Base-by-base conservation (phyloP, 1,140 invertebrate genomes). In the Drosophila carrolli region DNA sequence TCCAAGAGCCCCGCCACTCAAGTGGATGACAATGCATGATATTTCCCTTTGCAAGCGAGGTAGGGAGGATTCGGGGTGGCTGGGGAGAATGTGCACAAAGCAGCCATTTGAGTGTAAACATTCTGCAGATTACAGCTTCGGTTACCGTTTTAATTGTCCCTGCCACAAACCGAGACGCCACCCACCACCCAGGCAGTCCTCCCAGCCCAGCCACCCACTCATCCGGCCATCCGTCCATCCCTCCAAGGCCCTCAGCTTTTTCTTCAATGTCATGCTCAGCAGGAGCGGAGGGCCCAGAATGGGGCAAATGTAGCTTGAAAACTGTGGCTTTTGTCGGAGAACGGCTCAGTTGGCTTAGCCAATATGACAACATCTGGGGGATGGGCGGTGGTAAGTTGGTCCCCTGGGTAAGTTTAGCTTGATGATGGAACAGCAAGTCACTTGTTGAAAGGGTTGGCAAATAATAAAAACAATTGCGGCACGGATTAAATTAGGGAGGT, bases 81-180 rank as follows among this genome's bases (percentile, higher is more conserved):
- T 9, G 9, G 0, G 54, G 46, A 32, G 51, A 63, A 43, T 72
- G 65, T 50, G 68, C 84, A 88, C 83, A 88, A 88, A 88, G 84
- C 80, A 75, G 46, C 76, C 84, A 81, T 89, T 89, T 78, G 82
- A 80, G 84, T 88, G 84, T 90, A 84, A 88, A 84, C 75, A 89
- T 89, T 88, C 67, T 80, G 84, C 80, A 80, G 78, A 89, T 83
- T 80, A 79, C 83, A 83, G 82, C 83, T 88, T 82, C 56, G 79
- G 83, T 73, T 89, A 82, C 79, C 84, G 67, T 89, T 88, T 88
- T 88, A 88, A 88, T 88, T 88, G 83, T 88, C 58, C 72, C 72
- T 78, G 73, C 84, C 80, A 78, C 84, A 79, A 75, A 62, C 74
- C 50, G 75, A 74, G 66, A 65, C 41, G 68, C 53, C 46, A 43